A percentile compares a stretch with the other conserved stretches of the same genome.
These are phyloP conservation scores for Macrochelys suwanniensis DNA, from an alignment of 2,797 vertebrate species.

Conservation along the genomic window DNA sequence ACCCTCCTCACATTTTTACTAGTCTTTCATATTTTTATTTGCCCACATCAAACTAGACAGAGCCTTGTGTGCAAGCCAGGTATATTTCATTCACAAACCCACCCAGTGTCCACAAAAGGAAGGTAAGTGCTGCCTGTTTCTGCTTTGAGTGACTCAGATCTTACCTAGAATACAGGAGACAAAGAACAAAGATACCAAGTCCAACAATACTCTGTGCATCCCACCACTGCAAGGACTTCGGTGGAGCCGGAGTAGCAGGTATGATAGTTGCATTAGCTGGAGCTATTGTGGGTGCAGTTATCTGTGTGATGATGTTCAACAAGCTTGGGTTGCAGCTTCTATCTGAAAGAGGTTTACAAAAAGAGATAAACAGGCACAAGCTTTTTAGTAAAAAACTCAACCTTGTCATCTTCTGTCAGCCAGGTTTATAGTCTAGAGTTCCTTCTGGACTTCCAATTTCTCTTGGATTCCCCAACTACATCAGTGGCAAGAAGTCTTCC, in stretches of 20 bases:
- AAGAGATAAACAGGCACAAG: neutral
- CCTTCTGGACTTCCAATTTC: neutral
- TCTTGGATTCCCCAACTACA: neutral
- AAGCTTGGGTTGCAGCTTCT: slow-evolving; percentile 90
- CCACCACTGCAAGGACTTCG: slow-evolving; percentile 86
- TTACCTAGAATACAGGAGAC: slow-evolving; percentile 95
- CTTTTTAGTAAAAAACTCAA: neutral
- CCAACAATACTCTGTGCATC: slow-evolving; percentile 89
- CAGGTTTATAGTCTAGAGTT: neutral
- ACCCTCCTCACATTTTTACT: neutral
- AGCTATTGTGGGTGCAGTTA: slow-evolving; percentile 78
- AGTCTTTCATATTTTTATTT: neutral
- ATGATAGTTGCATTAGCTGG: slow-evolving; percentile 85
- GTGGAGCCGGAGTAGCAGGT: slow-evolving; percentile 74
- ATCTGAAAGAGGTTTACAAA: slow-evolving; percentile 82
- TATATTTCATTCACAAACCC: neutral
- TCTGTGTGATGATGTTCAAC: slow-evolving; percentile 88
- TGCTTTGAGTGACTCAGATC: slow-evolving; percentile 13
- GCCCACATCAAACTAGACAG: neutral
- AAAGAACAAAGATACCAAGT: slow-evolving; percentile 88
- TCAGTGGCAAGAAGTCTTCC: neutral
- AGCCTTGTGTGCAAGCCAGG: neutral
- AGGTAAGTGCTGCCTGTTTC: neutral
- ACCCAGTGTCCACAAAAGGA: neutral
- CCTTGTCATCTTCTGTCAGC: neutral